Base-by-base conservation (phyloP, 1,140 invertebrate genomes). In the Drosophila suzukii region DNA sequence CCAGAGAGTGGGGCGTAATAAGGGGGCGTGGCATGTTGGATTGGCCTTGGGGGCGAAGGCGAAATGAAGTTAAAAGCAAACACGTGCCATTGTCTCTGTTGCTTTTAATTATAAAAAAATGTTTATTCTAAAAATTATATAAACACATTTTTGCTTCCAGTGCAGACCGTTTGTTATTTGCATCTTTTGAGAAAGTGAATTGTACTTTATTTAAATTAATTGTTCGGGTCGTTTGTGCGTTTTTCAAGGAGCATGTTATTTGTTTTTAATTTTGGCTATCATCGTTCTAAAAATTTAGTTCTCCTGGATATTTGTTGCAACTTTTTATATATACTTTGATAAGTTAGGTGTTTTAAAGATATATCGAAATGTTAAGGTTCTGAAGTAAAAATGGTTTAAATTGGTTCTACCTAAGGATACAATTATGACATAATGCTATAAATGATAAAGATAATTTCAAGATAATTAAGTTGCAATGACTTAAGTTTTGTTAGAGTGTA, bases 51-150 rank as follows among this genome's bases (percentile, higher is more conserved):
- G 34, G 43, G 41, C 36, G 7, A 36, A 27, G 36, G 34, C 66
- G 20, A 75, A 75, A 65, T 53, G 44, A 73, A 74, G 68, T 74
- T 74, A 36, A 73, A 61, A 74, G 50, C 41, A 75, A 75, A 75
- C 46, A 65, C 51, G 51, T 51, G 58, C 43, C 51, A 62, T 50
- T 56, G 61, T 57, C 72, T 47, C 53, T 75, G 43, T 63, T 74
- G 51, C 39, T 75, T 65, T 75, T 75, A 75, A 75, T 75, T 75
- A 75, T 75, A 56, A 49, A 75, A 67, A 75, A 75, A 58, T 75
- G 72, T 75, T 75, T 66, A 75, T 61, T 73, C 34, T 73, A 70
- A 70, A 30, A 57, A 49, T 70, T 15, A 44, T 49, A 46, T 17
- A 32, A 41, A 41, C 56, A 43, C 3, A 32, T 13, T 34, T 43